phyloP scores from a whole-genome alignment of 2,113 vertebrate species.

The Gymnogyps californianus region DNA sequence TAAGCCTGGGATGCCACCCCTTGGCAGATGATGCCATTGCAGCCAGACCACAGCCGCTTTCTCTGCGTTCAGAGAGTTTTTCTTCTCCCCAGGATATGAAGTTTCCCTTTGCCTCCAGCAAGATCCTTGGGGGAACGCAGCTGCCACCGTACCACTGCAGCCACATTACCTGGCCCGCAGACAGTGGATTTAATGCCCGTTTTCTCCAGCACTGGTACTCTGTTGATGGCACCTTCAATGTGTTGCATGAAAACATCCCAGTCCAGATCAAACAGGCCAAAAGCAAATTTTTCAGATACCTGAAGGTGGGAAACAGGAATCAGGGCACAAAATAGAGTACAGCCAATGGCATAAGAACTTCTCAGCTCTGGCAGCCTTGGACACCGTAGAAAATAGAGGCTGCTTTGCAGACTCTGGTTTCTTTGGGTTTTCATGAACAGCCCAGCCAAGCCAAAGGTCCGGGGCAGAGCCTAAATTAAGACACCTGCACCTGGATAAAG shows the following conservation, averaged over 20 bases:
- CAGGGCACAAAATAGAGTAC: neutral
- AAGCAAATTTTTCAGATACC: constrained; percentile 92
- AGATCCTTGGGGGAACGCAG: neutral
- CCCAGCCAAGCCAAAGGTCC: neutral
- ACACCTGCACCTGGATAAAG: neutral
- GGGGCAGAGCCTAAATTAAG: neutral
- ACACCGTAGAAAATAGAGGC: rapidly evolving
- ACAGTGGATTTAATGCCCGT: constrained; percentile 96
- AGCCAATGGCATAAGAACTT: neutral
- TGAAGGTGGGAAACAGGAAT: constrained; percentile 7
- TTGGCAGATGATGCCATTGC: neutral
- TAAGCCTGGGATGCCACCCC: constrained; percentile 37
- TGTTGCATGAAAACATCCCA: constrained; percentile 95
- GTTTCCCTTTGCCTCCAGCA: neutral
- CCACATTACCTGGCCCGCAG: constrained; percentile 87
- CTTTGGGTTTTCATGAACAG: neutral
- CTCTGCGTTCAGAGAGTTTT: neutral
- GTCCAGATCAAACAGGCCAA: constrained; percentile 95
- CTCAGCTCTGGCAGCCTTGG: neutral
- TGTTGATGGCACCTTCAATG: constrained; percentile 89
- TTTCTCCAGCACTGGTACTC: constrained; percentile 87
- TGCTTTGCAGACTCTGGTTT: neutral
- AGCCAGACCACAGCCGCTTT: neutral
- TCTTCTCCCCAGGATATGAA: neutral
- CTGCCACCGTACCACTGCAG: rapidly evolving